A percentile compares a stretch with the other conserved stretches of the same genome.
Conservation (phyloP, 2,888 invertebrate species). For the Tachina fera region DNA sequence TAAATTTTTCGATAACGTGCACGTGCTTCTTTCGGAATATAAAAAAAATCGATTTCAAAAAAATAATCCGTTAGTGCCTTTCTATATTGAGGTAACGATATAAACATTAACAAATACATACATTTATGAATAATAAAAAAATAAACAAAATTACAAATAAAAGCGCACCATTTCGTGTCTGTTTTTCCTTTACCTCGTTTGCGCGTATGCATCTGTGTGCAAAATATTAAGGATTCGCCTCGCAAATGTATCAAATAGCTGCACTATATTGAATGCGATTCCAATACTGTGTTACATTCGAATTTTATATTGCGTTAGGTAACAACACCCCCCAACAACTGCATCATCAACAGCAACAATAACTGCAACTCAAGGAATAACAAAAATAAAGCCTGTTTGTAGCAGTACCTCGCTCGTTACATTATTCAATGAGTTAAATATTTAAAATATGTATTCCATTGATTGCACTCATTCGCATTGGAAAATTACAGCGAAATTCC, state of each 20-base stretch:
- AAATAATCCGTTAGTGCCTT: too few relatives aligned
- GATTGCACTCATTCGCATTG: slow-evolving; percentile 53
- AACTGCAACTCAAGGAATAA: slow-evolving; percentile 3
- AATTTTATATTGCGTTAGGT: slow-evolving; percentile 47
- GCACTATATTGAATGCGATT: background rate
- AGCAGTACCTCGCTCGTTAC: slow-evolving; percentile 51
- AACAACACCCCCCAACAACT: slow-evolving; percentile 35
- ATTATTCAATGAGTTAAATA: slow-evolving; percentile 54
- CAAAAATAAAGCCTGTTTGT: background rate
- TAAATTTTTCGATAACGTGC: too few relatives aligned
- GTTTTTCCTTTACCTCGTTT: background rate
- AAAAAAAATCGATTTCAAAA: too few relatives aligned
- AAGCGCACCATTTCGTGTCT: slow-evolving; percentile 30
- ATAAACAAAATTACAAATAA: slow-evolving; percentile 19
- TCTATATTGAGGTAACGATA: too few relatives aligned
- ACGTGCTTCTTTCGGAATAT: too few relatives aligned
- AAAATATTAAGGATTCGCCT: slow-evolving; percentile 2
- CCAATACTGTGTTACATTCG: slow-evolving; percentile 14
- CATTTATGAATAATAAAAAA: slow-evolving; percentile 1
- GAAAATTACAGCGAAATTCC: slow-evolving; percentile 32
- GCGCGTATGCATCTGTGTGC: background rate
- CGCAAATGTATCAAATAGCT: slow-evolving; percentile 5
- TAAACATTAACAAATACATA: slow-evolving; percentile 36
- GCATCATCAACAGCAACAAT: slow-evolving; percentile 3
- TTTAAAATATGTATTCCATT: slow-evolving; percentile 57